A percentile compares a stretch with the other conserved stretches of the same genome.
phyloP scores from a whole-genome alignment of 2,888 invertebrate species.

The Eueremaeus valkanovi region DNA sequence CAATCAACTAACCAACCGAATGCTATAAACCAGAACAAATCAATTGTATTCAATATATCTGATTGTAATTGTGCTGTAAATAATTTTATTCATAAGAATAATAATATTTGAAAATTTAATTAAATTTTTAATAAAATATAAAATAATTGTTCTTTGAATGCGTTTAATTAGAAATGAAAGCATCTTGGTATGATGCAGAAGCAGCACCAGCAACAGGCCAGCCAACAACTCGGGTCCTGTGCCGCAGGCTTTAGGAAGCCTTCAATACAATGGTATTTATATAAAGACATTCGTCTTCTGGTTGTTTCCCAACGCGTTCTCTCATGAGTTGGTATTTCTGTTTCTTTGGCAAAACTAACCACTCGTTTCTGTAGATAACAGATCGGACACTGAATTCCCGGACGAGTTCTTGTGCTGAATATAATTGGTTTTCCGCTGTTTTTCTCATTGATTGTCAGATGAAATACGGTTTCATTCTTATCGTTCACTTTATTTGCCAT shows the following conservation, averaged over 20 bases:
- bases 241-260: neutral
- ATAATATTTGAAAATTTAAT: too few relatives aligned
- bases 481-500: too few relatives aligned
- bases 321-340: neutral
- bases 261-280: neutral
- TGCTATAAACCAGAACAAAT: too few relatives aligned
- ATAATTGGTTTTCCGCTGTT: neutral
- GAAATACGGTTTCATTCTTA: too few relatives aligned
- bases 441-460: too few relatives aligned
- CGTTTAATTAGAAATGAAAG: neutral
- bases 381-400: neutral
- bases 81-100: too few relatives aligned
- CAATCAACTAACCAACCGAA: too few relatives aligned
- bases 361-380: neutral
- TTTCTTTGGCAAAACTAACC: neutral
- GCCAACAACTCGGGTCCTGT: constrained; percentile 23
- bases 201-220: constrained; percentile 17
- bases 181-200: constrained; percentile 2
- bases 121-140: too few relatives aligned
- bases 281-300: neutral
- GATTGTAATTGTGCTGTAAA: too few relatives aligned
- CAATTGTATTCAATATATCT: too few relatives aligned
- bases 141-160: too few relatives aligned
- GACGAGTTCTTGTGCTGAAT: neutral
- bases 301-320: neutral